These are phyloP conservation scores for Eilema sororculum DNA, from an alignment of 2,888 invertebrate species.

Conservation along the genomic window DNA sequence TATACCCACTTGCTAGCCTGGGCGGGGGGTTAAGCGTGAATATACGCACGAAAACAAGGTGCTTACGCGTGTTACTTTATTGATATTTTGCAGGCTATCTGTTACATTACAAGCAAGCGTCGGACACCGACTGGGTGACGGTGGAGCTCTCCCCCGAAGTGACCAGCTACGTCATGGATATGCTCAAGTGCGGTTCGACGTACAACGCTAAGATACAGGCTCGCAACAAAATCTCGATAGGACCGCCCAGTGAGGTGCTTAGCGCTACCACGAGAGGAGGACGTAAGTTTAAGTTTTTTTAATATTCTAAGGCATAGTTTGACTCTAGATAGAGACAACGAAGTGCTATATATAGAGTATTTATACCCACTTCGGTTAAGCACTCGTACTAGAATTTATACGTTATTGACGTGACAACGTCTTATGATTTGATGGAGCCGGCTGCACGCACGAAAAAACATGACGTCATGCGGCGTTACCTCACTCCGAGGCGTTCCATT, in stretches of 20 bases:
- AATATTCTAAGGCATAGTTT: not conserved
- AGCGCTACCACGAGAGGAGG: constrained; percentile 92
- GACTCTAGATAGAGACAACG: too few relatives aligned
- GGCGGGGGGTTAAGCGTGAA: too few relatives aligned
- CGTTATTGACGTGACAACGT: too few relatives aligned
- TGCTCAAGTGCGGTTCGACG: constrained; percentile 92
- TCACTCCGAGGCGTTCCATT: too few relatives aligned
- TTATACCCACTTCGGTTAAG: too few relatives aligned
- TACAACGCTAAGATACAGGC: constrained; percentile 92
- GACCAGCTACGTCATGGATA: constrained; percentile 90
- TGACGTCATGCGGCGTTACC: too few relatives aligned
- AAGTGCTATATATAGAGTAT: too few relatives aligned
- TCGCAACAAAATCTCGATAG: constrained; percentile 91
- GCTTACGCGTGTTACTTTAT: not conserved
- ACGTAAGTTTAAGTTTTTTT: constrained; percentile 75
- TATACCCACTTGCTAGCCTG: too few relatives aligned
- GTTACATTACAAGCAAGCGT: constrained; percentile 89
- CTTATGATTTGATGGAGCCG: too few relatives aligned
- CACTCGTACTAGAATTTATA: too few relatives aligned
- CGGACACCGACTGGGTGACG: constrained; percentile 90
- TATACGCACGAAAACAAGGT: too few relatives aligned
- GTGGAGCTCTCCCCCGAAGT: constrained; percentile 92
- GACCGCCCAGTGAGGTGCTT: constrained; percentile 89
- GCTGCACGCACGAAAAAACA: too few relatives aligned
- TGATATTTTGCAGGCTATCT: constrained; percentile 87